Evolutionary conservation across 2,888 invertebrate species (phyloP).

Genomic region (Sicus ferrugineus): DNA sequence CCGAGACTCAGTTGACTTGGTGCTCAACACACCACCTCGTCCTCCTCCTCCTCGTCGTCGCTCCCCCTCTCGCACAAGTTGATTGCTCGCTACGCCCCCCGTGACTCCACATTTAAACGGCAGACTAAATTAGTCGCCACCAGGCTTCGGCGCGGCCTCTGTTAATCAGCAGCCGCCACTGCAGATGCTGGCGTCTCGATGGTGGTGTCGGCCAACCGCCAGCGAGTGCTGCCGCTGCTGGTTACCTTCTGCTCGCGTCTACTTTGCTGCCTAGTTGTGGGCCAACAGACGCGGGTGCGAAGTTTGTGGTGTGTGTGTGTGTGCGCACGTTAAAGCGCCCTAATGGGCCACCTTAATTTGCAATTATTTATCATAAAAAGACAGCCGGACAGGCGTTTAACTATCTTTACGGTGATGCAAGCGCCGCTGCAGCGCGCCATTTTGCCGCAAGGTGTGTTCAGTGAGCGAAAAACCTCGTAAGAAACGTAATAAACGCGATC

Average conservation of each 20-base stretch:
- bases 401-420: background rate
- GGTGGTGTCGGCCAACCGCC: no score
- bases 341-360: conserved; percentile 31
- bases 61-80: no score
- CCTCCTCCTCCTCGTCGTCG: no score
- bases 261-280: background rate
- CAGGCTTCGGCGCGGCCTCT: no score
- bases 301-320: background rate
- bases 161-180: no score
- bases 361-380: conserved; percentile 32
- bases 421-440: background rate
- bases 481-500: background rate
- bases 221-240: background rate
- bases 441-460: background rate
- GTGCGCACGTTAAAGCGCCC: background rate
- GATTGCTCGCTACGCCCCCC: no score
- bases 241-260: background rate
- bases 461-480: background rate
- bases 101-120: no score
- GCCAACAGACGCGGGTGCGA: background rate
- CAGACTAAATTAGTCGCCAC: no score
- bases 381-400: background rate
- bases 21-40: no score
- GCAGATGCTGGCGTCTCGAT: no score
- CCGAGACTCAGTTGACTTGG: no score